Conservation (phyloP, 2,113 vertebrate genomes). For the Beaufortia kweichowensis region DNA sequence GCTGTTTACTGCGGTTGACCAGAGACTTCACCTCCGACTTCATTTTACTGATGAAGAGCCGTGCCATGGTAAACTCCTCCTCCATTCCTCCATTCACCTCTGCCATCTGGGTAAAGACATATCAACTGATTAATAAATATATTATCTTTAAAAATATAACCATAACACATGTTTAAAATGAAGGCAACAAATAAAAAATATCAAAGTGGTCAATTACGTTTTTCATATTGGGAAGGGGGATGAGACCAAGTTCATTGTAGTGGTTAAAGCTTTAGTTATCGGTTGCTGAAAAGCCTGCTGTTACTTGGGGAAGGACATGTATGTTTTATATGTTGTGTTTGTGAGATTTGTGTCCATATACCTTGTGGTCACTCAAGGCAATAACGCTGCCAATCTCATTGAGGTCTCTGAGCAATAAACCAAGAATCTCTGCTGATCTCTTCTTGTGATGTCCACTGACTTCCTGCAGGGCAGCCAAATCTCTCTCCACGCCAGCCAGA, state of each 20-base stretch:
- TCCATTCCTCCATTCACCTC: conserved; percentile 85
- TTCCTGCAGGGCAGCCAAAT: conserved; percentile 82
- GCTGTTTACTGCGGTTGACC: conserved; percentile 86
- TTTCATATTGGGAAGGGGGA: too few species aligned
- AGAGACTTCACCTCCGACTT: conserved; percentile 87
- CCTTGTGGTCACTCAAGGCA: conserved; percentile 85
- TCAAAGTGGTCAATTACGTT: too few species aligned
- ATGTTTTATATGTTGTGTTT: background rate
- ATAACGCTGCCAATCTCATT: conserved; percentile 85
- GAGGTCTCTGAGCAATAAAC: conserved; percentile 84
- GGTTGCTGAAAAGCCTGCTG: background rate
- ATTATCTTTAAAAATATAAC: too few species aligned
- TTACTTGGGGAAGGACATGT: background rate
- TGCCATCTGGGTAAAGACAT: conserved; percentile 69
- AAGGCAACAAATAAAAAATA: too few species aligned
- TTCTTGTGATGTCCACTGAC: conserved; percentile 86
- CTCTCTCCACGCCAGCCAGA: conserved; percentile 75
- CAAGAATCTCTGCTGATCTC: conserved; percentile 82
- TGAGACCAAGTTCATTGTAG: too few species aligned
- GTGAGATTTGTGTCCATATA: conserved; percentile 61
- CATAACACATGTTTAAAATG: too few species aligned
- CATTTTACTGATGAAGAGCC: conserved; percentile 89
- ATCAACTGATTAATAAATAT: too few species aligned
- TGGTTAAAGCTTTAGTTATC: background rate
- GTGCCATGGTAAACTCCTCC: conserved; percentile 88